Percentiles rank a stretch among this genome's conserved stretches.
These are phyloP conservation scores for Hemaris fuciformis DNA, from an alignment of 2,888 invertebrate genomes.

Conservation along the genomic window DNA sequence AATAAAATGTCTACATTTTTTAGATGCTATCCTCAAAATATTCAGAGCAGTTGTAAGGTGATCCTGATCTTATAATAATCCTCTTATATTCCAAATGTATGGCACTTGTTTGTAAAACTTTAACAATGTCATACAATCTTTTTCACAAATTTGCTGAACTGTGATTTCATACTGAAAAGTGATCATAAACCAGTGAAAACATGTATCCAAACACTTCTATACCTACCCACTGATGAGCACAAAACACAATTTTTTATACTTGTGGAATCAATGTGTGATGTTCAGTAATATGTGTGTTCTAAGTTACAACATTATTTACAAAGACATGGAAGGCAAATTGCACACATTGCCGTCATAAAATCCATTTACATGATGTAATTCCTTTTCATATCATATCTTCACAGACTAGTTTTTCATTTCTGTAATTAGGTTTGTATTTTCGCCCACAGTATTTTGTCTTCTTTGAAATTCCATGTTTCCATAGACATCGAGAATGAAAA, in stretches of 20 bases:
- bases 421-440: neutral
- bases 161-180: slow-evolving; percentile 74
- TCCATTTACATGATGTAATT: neutral
- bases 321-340: neutral
- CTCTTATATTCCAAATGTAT: slow-evolving; percentile 34
- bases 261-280: slow-evolving; percentile 17
- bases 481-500: neutral
- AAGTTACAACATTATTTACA: neutral
- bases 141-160: slow-evolving; percentile 53
- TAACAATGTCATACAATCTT: slow-evolving; percentile 26
- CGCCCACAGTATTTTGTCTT: neutral
- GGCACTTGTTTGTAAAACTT: slow-evolving; percentile 55
- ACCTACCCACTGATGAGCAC: slow-evolving; percentile 48
- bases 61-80: slow-evolving; percentile 16
- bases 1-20: slow-evolving; percentile 52
- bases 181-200: slow-evolving; percentile 73
- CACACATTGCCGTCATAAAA: neutral
- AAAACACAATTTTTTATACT: slow-evolving; percentile 31
- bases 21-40: slow-evolving; percentile 35
- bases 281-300: neutral
- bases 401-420: neutral
- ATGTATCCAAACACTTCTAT: slow-evolving; percentile 50
- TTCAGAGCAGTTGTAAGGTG: slow-evolving; percentile 16
- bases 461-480: neutral
- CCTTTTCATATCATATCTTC: neutral